Conservation (phyloP, 1,140 invertebrate genomes). For the Cyclargus thomasi region DNA sequence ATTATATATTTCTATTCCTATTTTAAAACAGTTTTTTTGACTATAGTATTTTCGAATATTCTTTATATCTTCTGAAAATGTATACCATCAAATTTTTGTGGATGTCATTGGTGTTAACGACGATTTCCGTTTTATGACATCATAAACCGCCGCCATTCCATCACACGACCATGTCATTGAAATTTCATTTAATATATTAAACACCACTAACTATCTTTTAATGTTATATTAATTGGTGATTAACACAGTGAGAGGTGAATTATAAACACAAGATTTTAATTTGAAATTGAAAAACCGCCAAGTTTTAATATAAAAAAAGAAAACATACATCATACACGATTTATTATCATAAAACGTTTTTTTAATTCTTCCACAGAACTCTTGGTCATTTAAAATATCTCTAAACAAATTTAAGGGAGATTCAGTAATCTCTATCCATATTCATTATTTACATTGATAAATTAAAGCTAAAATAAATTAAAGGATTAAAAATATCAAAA, state of each 20-base stretch:
- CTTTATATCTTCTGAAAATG: too few species aligned
- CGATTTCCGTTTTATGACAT: constrained; percentile 46
- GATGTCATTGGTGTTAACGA: constrained; percentile 34
- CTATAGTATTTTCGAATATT: too few species aligned
- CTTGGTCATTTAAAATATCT: background rate
- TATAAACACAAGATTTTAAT: background rate
- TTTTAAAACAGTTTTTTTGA: too few species aligned
- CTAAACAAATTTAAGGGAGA: background rate
- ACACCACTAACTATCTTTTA: constrained; percentile 24
- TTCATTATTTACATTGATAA: background rate
- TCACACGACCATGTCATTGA: constrained; percentile 40
- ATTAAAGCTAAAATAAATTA: background rate
- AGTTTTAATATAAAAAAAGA: background rate
- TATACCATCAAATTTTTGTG: too few species aligned
- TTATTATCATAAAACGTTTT: too few species aligned
- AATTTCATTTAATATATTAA: constrained; percentile 43
- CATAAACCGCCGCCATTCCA: constrained; percentile 45
- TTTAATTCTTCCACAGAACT: background rate
- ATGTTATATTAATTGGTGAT: constrained; percentile 21
- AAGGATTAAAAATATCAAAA: background rate
- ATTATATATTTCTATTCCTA: too few species aligned
- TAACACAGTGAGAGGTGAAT: background rate
- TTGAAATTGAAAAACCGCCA: background rate
- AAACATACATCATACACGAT: too few species aligned
- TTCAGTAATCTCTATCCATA: background rate